Conservation (phyloP, 2,113 vertebrate genomes). For the Glaucomys volans region DNA sequence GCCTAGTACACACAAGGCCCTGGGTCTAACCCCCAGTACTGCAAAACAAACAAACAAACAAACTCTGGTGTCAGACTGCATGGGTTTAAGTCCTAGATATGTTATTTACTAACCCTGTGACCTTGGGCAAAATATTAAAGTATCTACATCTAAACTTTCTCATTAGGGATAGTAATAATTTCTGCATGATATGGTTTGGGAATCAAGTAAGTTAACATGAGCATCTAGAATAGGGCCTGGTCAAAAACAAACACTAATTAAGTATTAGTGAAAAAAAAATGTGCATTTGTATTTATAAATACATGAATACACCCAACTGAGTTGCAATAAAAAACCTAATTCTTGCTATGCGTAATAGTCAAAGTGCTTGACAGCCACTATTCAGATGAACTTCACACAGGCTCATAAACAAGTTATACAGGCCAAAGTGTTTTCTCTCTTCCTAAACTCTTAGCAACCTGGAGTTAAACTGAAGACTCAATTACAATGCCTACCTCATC, state of each 20-base stretch:
- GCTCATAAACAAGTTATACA: not conserved
- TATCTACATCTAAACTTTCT: not conserved
- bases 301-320: not conserved
- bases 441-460: not conserved
- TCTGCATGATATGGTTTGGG: not conserved
- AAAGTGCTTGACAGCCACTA: not conserved
- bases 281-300: not conserved
- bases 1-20: too few relatives aligned
- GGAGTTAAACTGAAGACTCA: not conserved
- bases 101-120: not conserved
- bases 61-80: not conserved
- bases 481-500: not conserved
- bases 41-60: too few relatives aligned
- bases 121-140: not conserved
- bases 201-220: constrained; percentile 8
- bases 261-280: not conserved
- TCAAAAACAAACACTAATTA: not conserved
- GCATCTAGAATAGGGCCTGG: not conserved
- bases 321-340: not conserved
- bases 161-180: not conserved
- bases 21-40: too few relatives aligned
- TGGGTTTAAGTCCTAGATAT: not conserved
- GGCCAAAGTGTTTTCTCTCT: not conserved
- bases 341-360: not conserved
- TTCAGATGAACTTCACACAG: not conserved